Evolutionary conservation across 2,888 invertebrate genomes (phyloP).

Genomic region (Clitarchus hookeri): DNA sequence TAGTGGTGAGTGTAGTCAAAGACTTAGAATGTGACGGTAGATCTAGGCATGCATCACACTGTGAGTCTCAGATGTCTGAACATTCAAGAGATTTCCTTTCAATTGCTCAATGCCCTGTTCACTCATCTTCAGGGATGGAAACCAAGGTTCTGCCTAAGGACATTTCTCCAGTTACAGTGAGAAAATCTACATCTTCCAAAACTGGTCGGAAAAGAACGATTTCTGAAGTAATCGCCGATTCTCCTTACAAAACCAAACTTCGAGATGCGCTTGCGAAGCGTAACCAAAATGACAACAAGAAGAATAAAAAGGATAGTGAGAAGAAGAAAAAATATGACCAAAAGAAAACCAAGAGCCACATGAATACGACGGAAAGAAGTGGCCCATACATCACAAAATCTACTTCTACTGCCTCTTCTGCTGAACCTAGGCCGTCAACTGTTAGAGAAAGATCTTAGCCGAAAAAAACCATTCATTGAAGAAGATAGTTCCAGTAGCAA

Average conservation of each 20-base stretch:
- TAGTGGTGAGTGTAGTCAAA: background rate
- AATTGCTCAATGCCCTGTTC: background rate
- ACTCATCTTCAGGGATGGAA: background rate
- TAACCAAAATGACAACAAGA: background rate
- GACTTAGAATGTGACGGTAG: too few species aligned
- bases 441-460: background rate
- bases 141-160: background rate
- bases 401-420: too few species aligned
- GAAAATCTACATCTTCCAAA: background rate
- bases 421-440: background rate
- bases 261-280: background rate
- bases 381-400: background rate
- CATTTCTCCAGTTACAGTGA: background rate
- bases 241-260: background rate
- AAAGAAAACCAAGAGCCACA: background rate
- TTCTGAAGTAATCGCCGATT: background rate
- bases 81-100: background rate
- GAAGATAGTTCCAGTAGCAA: background rate
- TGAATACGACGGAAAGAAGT: background rate
- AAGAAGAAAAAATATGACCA: background rate
- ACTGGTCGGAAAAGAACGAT: background rate
- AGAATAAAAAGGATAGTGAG: conserved; percentile 5
- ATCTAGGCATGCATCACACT: background rate
- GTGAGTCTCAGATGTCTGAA: background rate
- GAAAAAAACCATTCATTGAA: background rate